Evolutionary conservation across 30 jellyfish, hydroid and myxozoan genomes (phyloP), one percentile per base, ranked within the genome.

Genomic region (Turritopsis dohrnii): DNA sequence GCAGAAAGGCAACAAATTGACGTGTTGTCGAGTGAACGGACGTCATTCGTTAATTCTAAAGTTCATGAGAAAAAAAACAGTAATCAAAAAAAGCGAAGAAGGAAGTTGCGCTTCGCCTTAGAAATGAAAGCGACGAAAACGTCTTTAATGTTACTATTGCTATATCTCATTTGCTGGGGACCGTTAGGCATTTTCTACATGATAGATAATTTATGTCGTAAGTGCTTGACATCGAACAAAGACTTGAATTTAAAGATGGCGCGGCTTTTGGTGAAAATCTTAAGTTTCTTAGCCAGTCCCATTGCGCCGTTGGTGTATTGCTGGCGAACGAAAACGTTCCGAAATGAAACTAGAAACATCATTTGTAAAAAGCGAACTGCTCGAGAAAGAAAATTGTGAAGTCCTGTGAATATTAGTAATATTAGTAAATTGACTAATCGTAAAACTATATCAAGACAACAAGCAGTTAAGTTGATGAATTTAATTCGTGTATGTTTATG

Each of bases 151-250:
- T 30, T 74, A 23, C 17, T 74, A 18, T 0, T 22, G 54, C 54
- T 74, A n/a, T 74, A 74, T 52, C 53, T 74, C 65, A 74, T 74
- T 27, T 74, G 83, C 83, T 74, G 83, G 83, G 83, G 83, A 74
- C 83, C 83, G 41, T 30, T 74, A 1, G 65, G 83, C 8, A 52
- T 29, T n/a, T 74, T 74, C 24, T 74, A 74, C 71, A 74, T 74
- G 65, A 24, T 74, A 52, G 83, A 74, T 74, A 29, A 74, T 29
- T 23, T 74, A 8, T 74, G 83, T 74, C 24, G 17, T 7, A 29
- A 29, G 18, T 74, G 83, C 41, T 30, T 24, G 54, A n/a, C 83
- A n/a, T 20, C 27, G 8, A 29, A 22, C 9, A n/a, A 16, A 19
- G 31, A 69, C 16, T n/a, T n/a, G 54, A n/a, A 74, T n/a, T n/a